Percentiles rank a stretch among this genome's conserved stretches.
phyloP scores from a whole-genome alignment of 2,113 vertebrate species.

The Ceuthmochares aereus region DNA sequence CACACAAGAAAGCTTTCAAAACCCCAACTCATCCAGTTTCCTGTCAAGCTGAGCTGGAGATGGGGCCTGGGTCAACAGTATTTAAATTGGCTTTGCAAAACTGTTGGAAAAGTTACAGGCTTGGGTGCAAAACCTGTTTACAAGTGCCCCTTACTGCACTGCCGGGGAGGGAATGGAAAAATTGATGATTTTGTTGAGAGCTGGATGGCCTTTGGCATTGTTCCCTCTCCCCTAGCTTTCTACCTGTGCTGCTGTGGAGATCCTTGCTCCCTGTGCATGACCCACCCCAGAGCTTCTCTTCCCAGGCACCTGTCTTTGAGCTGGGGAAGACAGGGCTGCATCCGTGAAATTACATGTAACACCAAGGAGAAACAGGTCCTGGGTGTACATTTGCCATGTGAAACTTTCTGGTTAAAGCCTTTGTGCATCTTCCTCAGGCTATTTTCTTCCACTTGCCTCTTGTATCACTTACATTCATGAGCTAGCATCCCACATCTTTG shows the following conservation, averaged over 20 bases:
- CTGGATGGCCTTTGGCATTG: background rate
- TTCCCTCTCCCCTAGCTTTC: background rate
- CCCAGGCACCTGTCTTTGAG: background rate
- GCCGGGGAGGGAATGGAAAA: background rate
- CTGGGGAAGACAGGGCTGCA: background rate
- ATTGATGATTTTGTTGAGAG: background rate
- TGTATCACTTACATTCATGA: background rate
- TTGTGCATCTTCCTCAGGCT: background rate
- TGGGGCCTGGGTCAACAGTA: background rate
- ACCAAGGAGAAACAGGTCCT: background rate
- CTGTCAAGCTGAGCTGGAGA: background rate
- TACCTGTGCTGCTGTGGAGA: background rate
- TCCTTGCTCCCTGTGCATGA: background rate
- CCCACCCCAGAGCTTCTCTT: background rate
- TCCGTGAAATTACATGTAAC: background rate
- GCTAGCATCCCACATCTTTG: background rate
- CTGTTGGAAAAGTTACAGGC: background rate
- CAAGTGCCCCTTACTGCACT: background rate
- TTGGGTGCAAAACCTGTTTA: background rate
- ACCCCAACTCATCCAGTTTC: background rate
- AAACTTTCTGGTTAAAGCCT: background rate
- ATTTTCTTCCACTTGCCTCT: background rate
- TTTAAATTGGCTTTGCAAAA: background rate
- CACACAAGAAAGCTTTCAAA: background rate
- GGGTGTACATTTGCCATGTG: background rate